These are phyloP conservation scores for Pangasius mekongensis DNA, from an alignment of 2,797 vertebrate genomes.

Conservation along the genomic window DNA sequence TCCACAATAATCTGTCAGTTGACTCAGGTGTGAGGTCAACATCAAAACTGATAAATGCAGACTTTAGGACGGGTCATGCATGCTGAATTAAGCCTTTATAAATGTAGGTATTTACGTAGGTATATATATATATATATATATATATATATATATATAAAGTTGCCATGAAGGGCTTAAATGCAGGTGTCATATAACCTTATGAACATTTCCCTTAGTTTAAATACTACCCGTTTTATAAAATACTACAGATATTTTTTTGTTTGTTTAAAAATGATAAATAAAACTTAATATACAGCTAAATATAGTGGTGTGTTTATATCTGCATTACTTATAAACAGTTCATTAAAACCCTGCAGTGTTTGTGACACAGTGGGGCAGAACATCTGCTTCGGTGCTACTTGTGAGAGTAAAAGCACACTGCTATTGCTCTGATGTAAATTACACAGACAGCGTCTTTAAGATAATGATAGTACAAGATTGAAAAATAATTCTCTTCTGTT, in stretches of 20 bases:
- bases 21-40: neutral
- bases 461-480: neutral
- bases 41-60: neutral
- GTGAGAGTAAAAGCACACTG: neutral
- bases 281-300: neutral
- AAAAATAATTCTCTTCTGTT: neutral
- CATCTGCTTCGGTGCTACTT: conserved; percentile 2
- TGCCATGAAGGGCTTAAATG: neutral
- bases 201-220: neutral
- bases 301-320: neutral
- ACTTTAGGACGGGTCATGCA: neutral
- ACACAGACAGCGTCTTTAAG: neutral
- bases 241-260: neutral
- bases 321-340: conserved; percentile 11
- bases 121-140: too few relatives aligned
- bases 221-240: neutral
- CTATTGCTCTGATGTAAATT: neutral
- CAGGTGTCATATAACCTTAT: neutral
- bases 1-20: neutral
- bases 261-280: neutral
- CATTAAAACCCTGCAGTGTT: conserved; percentile 6
- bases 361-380: neutral
- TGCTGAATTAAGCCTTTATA: neutral
- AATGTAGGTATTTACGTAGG: too few relatives aligned
- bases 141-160: neutral